A percentile compares a stretch with the other conserved stretches of the same genome.
phyloP scores from a whole-genome alignment of 2,888 invertebrate species.

The Stramonita haemastoma region DNA sequence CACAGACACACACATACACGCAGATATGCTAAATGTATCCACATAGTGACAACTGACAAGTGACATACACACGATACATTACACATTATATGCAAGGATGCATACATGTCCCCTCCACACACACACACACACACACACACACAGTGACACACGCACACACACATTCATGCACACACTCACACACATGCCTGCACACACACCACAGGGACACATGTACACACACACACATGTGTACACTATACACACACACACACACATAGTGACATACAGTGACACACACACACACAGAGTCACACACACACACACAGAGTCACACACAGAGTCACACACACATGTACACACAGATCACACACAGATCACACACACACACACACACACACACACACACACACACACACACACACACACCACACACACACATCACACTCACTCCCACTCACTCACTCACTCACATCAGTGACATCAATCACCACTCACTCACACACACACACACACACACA shows the following conservation, averaged over 20 bases:
- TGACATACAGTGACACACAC: background rate
- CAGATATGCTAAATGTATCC: no score
- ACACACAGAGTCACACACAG: background rate
- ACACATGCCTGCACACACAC: background rate
- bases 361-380: background rate
- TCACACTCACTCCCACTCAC: background rate
- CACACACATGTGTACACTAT: background rate
- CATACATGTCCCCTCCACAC: no score
- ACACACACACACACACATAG: background rate
- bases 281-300: background rate
- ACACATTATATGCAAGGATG: no score
- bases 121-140: background rate
- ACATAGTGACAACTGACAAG: no score
- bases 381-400: no score
- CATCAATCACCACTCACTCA: no score
- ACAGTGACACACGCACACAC: background rate
- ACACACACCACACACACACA: background rate
- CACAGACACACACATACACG: background rate
- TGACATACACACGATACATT: no score
- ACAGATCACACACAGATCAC: no score
- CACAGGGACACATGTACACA: background rate
- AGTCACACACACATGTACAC: no score
- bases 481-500: no score
- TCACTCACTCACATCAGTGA: no score
- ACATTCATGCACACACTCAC: background rate